Percentiles rank a stretch among this genome's conserved stretches.
These are phyloP conservation scores for Burhinus bistriatus DNA, from an alignment of 2,113 vertebrate genomes.

Conservation along the genomic window DNA sequence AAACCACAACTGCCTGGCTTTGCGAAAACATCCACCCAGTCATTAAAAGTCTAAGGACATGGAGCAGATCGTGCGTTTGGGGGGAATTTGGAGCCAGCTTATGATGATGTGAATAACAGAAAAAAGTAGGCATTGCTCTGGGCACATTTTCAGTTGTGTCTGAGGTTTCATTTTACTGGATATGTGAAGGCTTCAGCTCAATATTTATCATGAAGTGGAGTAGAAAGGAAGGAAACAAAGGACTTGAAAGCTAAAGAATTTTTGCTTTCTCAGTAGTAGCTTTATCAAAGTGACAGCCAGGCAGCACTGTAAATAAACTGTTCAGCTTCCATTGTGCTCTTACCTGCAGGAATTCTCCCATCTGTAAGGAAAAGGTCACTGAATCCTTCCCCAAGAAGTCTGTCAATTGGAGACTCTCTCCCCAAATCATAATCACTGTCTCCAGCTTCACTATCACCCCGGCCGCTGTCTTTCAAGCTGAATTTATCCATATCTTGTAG, in stretches of 20 bases:
- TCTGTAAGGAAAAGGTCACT: conserved; percentile 92
- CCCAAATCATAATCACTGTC: conserved; percentile 98
- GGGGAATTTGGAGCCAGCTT: not conserved
- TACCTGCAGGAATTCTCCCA: conserved; percentile 94
- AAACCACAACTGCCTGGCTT: conserved; percentile 37
- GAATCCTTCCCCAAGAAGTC: conserved; percentile 95
- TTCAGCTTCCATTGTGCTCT: conserved; percentile 33
- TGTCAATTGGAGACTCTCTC: conserved; percentile 93
- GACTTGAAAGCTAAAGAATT: conserved; percentile 22
- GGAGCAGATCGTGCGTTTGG: not conserved
- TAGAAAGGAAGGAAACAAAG: not conserved
- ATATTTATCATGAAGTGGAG: not conserved
- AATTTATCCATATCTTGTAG: conserved; percentile 99
- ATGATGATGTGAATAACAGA: not conserved
- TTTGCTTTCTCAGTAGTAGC: conserved; percentile 8
- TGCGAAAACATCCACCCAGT: conserved; percentile 54
- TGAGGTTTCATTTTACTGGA: not conserved
- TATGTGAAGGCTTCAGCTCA: not conserved
- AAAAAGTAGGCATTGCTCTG: not conserved
- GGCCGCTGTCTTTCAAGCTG: conserved; percentile 97
- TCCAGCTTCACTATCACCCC: conserved; percentile 96
- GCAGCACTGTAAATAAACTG: conserved; percentile 44
- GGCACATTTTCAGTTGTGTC: not conserved
- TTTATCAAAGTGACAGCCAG: conserved; percentile 36
- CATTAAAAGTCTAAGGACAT: conserved; percentile 44